Conservation (phyloP, 1,140 invertebrate genomes). For the Saccostrea glomerata region DNA sequence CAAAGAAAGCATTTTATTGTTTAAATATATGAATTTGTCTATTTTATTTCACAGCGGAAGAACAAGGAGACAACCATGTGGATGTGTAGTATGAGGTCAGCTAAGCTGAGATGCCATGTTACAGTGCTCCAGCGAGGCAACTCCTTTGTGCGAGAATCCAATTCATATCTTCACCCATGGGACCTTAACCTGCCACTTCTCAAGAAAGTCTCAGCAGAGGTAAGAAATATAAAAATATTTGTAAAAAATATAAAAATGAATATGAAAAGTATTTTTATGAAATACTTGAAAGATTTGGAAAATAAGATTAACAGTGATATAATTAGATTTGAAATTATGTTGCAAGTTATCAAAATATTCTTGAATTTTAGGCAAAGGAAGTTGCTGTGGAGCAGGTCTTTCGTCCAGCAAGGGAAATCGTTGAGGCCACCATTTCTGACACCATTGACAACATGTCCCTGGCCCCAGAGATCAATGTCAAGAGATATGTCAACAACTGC, state of each 20-base stretch:
- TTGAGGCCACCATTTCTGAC: not conserved
- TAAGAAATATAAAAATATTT: too few species aligned
- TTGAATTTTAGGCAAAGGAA: conserved; percentile 36
- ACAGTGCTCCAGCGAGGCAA: conserved; percentile 37
- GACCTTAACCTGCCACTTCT: conserved; percentile 14
- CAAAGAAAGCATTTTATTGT: too few species aligned
- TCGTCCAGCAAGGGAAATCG: conserved; percentile 39
- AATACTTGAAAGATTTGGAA: too few species aligned
- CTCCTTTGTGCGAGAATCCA: not conserved
- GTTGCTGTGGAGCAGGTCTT: conserved; percentile 9
- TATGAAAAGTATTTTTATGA: too few species aligned
- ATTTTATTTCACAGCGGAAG: not conserved
- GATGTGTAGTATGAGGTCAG: too few species aligned
- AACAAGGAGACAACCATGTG: conserved; percentile 37
- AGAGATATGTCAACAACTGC: conserved; percentile 41
- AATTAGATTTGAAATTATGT: not conserved
- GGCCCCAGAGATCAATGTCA: conserved; percentile 22
- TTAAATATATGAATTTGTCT: too few species aligned
- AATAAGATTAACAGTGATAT: too few species aligned
- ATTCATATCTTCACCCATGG: conserved; percentile 15
- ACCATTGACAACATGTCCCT: not conserved
- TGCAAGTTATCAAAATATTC: not conserved
- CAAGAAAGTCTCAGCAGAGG: conserved; percentile 16
- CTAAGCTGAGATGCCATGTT: conserved; percentile 17
- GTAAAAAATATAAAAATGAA: too few species aligned